Percentiles rank a stretch among this genome's conserved stretches.
Evolutionary conservation across 2,888 invertebrate genomes (phyloP).

Genomic region (Endotricha flammealis): DNA sequence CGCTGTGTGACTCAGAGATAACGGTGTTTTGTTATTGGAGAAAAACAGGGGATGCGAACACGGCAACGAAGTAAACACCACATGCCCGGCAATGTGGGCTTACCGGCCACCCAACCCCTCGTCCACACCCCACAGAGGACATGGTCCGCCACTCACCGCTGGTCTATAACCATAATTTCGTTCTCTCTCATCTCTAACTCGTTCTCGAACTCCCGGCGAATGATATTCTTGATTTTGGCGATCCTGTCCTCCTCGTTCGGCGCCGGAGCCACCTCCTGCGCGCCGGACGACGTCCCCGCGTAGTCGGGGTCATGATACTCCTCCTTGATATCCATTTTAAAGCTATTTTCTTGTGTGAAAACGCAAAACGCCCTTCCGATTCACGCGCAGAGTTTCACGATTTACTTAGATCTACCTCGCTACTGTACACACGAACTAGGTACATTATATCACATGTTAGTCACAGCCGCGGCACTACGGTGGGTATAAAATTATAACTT

Average conservation of each 20-base stretch:
- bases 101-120: too few relatives aligned
- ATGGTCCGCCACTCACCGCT: conserved; percentile 63
- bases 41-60: too few relatives aligned
- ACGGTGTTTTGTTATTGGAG: too few relatives aligned
- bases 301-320: conserved; percentile 82
- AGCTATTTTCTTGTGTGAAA: conserved; percentile 33
- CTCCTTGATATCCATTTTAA: conserved; percentile 56
- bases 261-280: conserved; percentile 38
- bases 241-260: conserved; percentile 57
- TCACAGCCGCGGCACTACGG: too few relatives aligned
- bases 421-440: too few relatives aligned
- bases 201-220: conserved; percentile 83
- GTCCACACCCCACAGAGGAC: conserved; percentile 18
- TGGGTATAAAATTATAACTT: too few relatives aligned
- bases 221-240: conserved; percentile 78
- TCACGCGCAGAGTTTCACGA: too few relatives aligned
- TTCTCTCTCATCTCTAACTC: conserved; percentile 84
- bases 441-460: too few relatives aligned
- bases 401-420: too few relatives aligned
- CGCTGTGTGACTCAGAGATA: too few relatives aligned
- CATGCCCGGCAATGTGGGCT: too few relatives aligned
- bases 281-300: conserved; percentile 41
- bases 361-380: conserved; percentile 42
- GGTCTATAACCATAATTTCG: conserved; percentile 84
- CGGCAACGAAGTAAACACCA: too few relatives aligned